Evolutionary conservation across 2,797 vertebrate species (phyloP), one percentile per base, ranked within the genome.

Genomic region (Lerista edwardsae): DNA sequence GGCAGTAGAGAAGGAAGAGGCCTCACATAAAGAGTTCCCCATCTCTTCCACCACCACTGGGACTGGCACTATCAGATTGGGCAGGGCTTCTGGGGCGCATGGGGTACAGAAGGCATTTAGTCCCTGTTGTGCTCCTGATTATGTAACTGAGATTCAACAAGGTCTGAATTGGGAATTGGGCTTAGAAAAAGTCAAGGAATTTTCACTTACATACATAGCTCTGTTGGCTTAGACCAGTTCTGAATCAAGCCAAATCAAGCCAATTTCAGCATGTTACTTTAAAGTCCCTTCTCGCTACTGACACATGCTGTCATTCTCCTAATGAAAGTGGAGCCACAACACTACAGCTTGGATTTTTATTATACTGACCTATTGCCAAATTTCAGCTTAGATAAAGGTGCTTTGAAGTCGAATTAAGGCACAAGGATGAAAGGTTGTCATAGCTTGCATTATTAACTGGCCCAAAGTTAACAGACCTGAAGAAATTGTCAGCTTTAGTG

Each of bases 401-500:
- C 34, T 71, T 79, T 79, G 69, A 76, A 79, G 36, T 3, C 23
- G 57, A 0, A 0, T 1, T 80, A 44, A 82, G 19, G 75, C 79
- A 36, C 61, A 65, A 74, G 41, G 79, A 88, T 34, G n/a, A 69
- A 73, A 21, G 39, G 25, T 31, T 71, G 59, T 47, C 83, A 79
- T 64, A n/a, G 47, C 36, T 74, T 9, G 17, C 78, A 44, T 73
- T 27, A 74, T 27, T 64, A 75, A 80, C 0, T 85, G 74, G n/a
- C 0, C 0, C 0, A 80, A 87, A 77, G 21, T 59, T 81, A 81
- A 81, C 17, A 81, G 68, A 25, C 25, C 3, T 51, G 90, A 85
- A 84, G 1, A 68, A 87, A 57, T 75, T 3, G 62, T 85, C 88
- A 77, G 6, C 47, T 82, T 39, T 68, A 81, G 0, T 62, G 34